Base-by-base conservation (phyloP, 2,888 invertebrate species). In the Protonemura montana region DNA sequence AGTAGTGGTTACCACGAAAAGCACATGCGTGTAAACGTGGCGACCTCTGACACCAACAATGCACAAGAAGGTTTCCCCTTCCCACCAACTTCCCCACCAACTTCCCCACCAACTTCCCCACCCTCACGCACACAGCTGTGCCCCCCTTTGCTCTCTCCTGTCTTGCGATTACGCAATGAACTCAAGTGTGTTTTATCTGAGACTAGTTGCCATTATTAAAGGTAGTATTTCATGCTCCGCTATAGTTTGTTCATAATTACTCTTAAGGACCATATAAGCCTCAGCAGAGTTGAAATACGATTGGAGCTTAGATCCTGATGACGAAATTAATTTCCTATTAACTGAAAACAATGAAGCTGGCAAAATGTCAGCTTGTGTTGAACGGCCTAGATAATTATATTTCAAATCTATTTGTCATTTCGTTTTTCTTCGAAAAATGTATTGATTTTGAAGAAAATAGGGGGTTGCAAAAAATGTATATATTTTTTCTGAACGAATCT, bases 291-390 rank as follows among this genome's bases (percentile, higher is more conserved):
- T 83, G 82, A 83, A 83, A 42, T 83, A 83, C 27, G 82, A 83
- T 35, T 26, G 35, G 29, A 26, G 41, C 82, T 83, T 83, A 42
- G 21, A 1, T 10, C n/a, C 28, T 83, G 82, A 25, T 41, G 82
- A 83, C 41, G 82, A 83, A 83, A 83, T 6, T 41, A 83, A 78
- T 78, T 78, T 83, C 82, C 41, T 83, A 41, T 83, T 83, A 28
- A 25, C 27, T 27, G 82, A 35, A 83, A 83, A 83, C 82, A 83
- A 83, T 83, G 82, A 25, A 83, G 21, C 21, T 83, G 35, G 41
- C 35, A 83, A 83, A 83, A 35, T 83, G 59, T 81, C 28, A 81
- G 28, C 28, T 29, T 30, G 59, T 59, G 13, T 59, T 59, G 59
- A 59, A 59, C 59, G 59, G n/a, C 27, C 78, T 78, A 28, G 27